Evolutionary conservation across 37 sponge, comb jelly and placozoan genomes (phyloP), one percentile per base, ranked within the genome.

Genomic region (Dysidea cf. avara): DNA sequence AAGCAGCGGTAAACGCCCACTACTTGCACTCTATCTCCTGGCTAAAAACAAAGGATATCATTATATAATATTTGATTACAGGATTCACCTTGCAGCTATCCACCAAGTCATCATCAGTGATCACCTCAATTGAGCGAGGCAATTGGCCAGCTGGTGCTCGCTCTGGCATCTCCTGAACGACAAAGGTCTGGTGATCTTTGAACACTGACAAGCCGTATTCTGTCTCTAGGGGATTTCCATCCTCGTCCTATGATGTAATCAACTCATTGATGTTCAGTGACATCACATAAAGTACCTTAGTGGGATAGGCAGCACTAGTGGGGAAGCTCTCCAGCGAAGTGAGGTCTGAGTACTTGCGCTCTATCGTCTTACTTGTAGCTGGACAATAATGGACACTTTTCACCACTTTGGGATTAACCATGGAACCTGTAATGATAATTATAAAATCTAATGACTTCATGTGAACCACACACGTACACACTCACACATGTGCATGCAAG

Each of bases 311-410:
- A 37, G 85, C 72, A 28, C 77, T 56, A 28, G 86, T 74, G 36
- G 93, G 96, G 60, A 89, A 80, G 0, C 93, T 85, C 25, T 98
- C 90, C 50, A 98, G 78, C n/a, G 93, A 92, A 9, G 95, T 92
- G 55, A 95, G 87, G 72, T 97, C 99, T 34, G 92, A 54, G 76
- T 97, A 97, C 39, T 76, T 82, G 13, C 99, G 78, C 70, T 97
- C 95, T 13, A 94, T 82, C 0, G 87, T 85, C 85, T 97, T 97
- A 66, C 82, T 85, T 7, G 99, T 97, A 29, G 90, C 90, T 11
- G 99, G 99, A 71, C 99, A 97, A 56, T 86, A 97, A 70, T 97
- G 99, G 59, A 97, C 99, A 80, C 99, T 97, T 68, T 89, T 91
- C n/a, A 94, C 85, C 34, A 97, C 92, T 61, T 94, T 94, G 35